These are phyloP conservation scores for Eurytoma adleriae DNA, from an alignment of 2,888 invertebrate species.

Conservation along the genomic window DNA sequence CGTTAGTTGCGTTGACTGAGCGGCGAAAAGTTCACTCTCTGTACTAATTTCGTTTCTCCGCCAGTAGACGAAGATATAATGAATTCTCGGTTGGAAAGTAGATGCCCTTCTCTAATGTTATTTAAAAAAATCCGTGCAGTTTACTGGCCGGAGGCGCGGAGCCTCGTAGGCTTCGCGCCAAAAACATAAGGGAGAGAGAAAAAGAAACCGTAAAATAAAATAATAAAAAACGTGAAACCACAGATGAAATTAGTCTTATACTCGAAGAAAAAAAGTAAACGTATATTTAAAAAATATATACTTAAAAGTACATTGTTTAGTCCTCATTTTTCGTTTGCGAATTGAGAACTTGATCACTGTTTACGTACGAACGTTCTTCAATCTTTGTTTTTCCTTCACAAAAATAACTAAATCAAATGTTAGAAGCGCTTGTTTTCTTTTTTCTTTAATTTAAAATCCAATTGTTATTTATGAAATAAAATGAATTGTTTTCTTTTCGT, in stretches of 20 bases:
- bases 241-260: conserved; percentile 61
- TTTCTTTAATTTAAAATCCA: neutral
- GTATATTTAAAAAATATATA: conserved; percentile 48
- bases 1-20: neutral
- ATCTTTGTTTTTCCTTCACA: conserved; percentile 1
- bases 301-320: conserved; percentile 47
- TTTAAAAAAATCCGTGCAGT: conserved; percentile 48
- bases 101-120: conserved; percentile 41
- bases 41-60: conserved; percentile 19
- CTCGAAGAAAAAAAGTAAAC: conserved; percentile 57
- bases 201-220: conserved; percentile 61
- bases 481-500: conserved; percentile 22
- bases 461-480: conserved; percentile 1
- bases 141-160: conserved; percentile 47
- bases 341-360: conserved; percentile 23
- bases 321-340: neutral
- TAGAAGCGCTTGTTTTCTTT: conserved; percentile 6
- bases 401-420: conserved; percentile 4
- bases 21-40: conserved; percentile 10
- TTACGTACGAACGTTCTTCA: neutral
- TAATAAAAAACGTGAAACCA: conserved; percentile 58
- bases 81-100: conserved; percentile 27
- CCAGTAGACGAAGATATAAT: conserved; percentile 13
- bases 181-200: conserved; percentile 65
- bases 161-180: conserved; percentile 46